Conservation (phyloP, 2,888 invertebrate genomes). For the Napeogenes inachia region DNA sequence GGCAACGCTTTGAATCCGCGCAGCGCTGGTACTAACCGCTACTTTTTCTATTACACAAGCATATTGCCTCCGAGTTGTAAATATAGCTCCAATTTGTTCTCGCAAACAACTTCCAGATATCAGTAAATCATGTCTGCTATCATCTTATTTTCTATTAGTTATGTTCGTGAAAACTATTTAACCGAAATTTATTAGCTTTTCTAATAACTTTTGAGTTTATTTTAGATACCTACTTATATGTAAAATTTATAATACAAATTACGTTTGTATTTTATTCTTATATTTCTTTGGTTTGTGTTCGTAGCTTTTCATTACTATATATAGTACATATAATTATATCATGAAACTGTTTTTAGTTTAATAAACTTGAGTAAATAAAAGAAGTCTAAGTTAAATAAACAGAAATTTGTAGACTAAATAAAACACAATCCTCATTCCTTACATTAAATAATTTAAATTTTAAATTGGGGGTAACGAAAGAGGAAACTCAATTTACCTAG, state of each 20-base stretch:
- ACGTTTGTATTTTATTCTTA: no score
- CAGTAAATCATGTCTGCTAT: background rate
- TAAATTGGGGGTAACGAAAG: conserved; percentile 35
- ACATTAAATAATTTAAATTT: conserved; percentile 33
- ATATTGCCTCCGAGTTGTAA: conserved; percentile 36
- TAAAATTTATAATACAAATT: no score
- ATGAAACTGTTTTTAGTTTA: background rate
- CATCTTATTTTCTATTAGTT: no score
- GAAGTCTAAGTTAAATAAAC: conserved; percentile 1
- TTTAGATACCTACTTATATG: no score
- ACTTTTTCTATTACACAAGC: conserved; percentile 49
- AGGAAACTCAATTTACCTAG: conserved; percentile 33
- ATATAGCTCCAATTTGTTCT: conserved; percentile 36
- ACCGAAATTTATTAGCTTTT: no score
- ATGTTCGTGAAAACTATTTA: no score
- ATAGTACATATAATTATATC: no score
- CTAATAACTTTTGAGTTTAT: no score
- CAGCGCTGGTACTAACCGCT: conserved; percentile 51
- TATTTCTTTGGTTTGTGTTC: no score
- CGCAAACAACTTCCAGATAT: conserved; percentile 9
- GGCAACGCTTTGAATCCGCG: conserved; percentile 56
- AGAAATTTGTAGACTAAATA: conserved; percentile 1
- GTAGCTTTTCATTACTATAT: no score
- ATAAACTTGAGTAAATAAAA: background rate
- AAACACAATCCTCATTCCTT: conserved; percentile 6